phyloP scores from a whole-genome alignment of 2,113 vertebrate species.

The Tachycineta bicolor region DNA sequence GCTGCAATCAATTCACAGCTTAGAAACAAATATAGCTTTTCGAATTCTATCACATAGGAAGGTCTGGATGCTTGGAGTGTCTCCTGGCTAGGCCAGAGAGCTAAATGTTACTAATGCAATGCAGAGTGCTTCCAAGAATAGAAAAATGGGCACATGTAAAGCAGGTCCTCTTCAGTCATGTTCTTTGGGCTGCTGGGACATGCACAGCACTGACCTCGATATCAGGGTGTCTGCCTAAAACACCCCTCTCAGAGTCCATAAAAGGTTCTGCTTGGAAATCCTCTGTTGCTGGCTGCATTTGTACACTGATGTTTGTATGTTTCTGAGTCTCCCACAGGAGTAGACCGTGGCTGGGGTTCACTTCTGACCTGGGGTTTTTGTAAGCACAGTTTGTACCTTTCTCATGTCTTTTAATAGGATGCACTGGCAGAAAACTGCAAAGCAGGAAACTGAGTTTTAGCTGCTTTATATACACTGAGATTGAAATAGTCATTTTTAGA shows the following conservation, averaged over 20 bases:
- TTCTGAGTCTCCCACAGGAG: background rate
- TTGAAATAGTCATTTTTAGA: background rate
- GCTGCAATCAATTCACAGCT: constrained; percentile 36
- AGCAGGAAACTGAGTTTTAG: background rate
- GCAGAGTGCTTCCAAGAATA: constrained; percentile 61
- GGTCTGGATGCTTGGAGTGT: constrained; percentile 43
- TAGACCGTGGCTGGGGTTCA: rapidly evolving
- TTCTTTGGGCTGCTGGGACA: background rate
- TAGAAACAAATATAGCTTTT: constrained; percentile 57
- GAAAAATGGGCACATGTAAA: constrained; percentile 25
- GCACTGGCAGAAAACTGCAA: background rate
- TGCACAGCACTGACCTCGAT: background rate
- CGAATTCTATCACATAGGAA: background rate
- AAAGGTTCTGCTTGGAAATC: background rate
- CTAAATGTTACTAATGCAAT: constrained; percentile 41
- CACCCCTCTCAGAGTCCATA: background rate
- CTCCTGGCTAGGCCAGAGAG: background rate
- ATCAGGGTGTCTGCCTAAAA: background rate
- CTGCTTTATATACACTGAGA: background rate
- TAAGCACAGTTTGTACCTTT: background rate
- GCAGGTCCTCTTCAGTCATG: constrained; percentile 13
- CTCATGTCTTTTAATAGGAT: background rate
- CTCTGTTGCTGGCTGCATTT: background rate
- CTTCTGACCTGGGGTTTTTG: background rate
- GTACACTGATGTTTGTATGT: background rate